Conservation (phyloP, 2,113 vertebrate genomes). For the Myotis davidii region DNA sequence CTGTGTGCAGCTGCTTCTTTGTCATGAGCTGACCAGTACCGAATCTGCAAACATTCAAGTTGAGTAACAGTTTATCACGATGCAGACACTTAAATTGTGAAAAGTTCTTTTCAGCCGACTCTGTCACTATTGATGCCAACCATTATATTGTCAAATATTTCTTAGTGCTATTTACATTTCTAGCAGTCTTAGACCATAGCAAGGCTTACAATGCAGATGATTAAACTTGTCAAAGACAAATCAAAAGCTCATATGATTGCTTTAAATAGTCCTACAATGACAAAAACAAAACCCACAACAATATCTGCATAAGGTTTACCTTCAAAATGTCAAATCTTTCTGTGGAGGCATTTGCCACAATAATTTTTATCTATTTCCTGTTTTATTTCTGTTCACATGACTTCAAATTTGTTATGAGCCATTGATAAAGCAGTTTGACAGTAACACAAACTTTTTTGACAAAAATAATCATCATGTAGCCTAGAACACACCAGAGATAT, state of each 20-base stretch:
- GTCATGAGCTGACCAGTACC: constrained; percentile 92
- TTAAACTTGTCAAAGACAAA: not conserved
- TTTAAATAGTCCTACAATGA: not conserved
- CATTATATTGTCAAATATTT: not conserved
- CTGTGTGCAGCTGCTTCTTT: constrained; percentile 90
- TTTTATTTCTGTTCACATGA: not conserved
- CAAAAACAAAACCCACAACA: not conserved
- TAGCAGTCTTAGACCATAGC: not conserved
- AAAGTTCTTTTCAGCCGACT: not conserved
- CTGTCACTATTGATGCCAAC: not conserved
- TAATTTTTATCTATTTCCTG: not conserved
- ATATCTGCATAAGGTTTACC: not conserved
- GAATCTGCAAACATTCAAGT: constrained; percentile 86
- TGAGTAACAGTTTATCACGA: not conserved
- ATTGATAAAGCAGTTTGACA: not conserved
- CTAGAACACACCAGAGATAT: not conserved
- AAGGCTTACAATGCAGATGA: not conserved
- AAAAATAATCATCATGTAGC: not conserved
- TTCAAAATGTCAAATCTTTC: not conserved
- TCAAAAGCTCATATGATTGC: not conserved
- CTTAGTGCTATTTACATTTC: not conserved
- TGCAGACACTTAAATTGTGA: not conserved
- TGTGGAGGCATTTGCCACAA: not conserved
- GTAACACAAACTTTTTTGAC: not conserved
- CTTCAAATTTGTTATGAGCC: constrained; percentile 4